Evolutionary conservation across 2,888 invertebrate genomes (phyloP).

Genomic region (Metalampra italica): DNA sequence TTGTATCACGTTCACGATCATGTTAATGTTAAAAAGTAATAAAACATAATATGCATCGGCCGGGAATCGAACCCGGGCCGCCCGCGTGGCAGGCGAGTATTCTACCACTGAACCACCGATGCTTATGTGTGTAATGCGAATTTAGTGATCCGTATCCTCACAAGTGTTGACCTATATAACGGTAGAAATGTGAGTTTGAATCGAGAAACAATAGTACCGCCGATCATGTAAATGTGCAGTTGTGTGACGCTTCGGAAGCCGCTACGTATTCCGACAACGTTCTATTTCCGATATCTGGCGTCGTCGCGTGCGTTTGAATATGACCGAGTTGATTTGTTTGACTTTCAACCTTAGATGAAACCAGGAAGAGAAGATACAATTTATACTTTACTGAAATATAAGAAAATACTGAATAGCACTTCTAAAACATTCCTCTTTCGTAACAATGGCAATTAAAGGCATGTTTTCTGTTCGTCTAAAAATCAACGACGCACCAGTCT

Average conservation of each 20-base stretch:
- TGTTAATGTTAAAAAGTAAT: neutral
- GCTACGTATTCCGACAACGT: neutral
- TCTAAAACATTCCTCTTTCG: too few relatives aligned
- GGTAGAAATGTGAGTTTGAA: neutral
- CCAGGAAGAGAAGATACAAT: too few relatives aligned
- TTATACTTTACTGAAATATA: too few relatives aligned
- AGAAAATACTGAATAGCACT: too few relatives aligned
- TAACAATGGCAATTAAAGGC: too few relatives aligned
- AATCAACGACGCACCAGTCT: too few relatives aligned
- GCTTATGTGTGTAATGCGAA: slow-evolving; percentile 28
- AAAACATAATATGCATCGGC: slow-evolving; percentile 25
- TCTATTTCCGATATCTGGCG: neutral
- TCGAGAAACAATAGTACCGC: neutral
- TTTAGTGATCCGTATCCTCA: neutral
- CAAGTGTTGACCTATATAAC: too few relatives aligned
- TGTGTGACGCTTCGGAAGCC: neutral
- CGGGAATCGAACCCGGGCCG: slow-evolving; percentile 61
- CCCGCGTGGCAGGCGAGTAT: slow-evolving; percentile 80
- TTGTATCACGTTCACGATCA: too few relatives aligned
- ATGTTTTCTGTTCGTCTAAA: too few relatives aligned
- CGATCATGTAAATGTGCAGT: neutral
- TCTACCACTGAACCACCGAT: slow-evolving; percentile 77
- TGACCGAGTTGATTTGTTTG: too few relatives aligned
- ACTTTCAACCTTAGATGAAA: too few relatives aligned
- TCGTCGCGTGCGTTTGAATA: neutral